Evolutionary conservation across 2,888 invertebrate species (phyloP), one percentile per base, ranked within the genome.

Genomic region (Linnaemya vulpina): DNA sequence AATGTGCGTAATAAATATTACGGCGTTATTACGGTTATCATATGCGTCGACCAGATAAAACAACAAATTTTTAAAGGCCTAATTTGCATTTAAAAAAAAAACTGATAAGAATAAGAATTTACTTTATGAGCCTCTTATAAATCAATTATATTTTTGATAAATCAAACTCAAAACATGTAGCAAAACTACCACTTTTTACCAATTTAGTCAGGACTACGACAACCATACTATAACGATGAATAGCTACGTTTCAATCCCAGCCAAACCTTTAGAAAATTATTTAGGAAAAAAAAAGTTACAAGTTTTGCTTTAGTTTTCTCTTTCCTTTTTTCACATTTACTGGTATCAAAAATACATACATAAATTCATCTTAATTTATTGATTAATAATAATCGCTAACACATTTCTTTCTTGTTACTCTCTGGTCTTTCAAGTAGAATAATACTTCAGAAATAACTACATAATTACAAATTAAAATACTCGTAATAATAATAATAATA

Each of bases 401-500:
- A 38, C 3, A 53, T 11, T 22, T 51, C n/a, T 63, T 30, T n/a
- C 35, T 0, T 58, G 43, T 76, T 76, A 55, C 55, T 38, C 11
- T 7, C 38, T 58, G 68, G 60, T 8, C 25, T 38, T 68, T 53
- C 15, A 51, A 63, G 22, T 25, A 49, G 9, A 63, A 55, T n/a
- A 17, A 17, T 9, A 9, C 15, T 43, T 46, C 13, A 55, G 20
- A 43, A 63, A 30, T 38, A 38, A 25, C 75, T 75, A 76, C 55
- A 67, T 49, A 63, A 68, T 53, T 49, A 81, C 51, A 63, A 75
- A 67, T 62, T 40, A 49, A 74, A 75, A 83, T 60, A 60, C 35
- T 60, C 35, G 25, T 17, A 49, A 40, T 60, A 79, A 83, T 70
- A 68, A 74, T 68, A 70, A 83, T 70, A 68, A 74, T 68, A 70